phyloP scores from a whole-genome alignment of 2,113 vertebrate species.

The Ailurus styani region DNA sequence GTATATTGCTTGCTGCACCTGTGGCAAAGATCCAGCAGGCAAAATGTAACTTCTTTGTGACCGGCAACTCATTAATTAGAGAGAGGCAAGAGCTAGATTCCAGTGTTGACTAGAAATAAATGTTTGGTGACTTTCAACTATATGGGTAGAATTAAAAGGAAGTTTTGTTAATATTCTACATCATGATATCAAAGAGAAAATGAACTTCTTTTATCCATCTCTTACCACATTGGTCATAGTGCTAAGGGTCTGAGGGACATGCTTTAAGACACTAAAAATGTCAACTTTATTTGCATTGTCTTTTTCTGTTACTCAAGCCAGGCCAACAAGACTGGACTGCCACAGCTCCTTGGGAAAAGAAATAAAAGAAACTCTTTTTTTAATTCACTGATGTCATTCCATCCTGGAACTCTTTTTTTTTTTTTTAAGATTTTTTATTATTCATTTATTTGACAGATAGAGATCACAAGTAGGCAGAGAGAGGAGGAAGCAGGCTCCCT shows the following conservation, averaged over 20 bases:
- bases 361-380: neutral
- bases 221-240: neutral
- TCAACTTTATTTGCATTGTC: neutral
- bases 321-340: slow-evolving; percentile 21
- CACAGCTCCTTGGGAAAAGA: slow-evolving; percentile 1
- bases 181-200: neutral
- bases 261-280: slow-evolving; percentile 21
- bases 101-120: neutral
- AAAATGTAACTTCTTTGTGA: neutral
- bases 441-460: too few species aligned
- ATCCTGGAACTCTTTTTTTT: slow-evolving; percentile 13
- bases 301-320: slow-evolving; percentile 6
- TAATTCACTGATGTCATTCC: slow-evolving; percentile 22
- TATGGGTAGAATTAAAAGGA: neutral
- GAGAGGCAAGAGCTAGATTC: neutral
- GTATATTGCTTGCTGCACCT: slow-evolving; percentile 1
- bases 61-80: neutral
- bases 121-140: neutral
- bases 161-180: neutral
- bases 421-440: too few species aligned
- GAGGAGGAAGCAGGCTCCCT: too few species aligned
- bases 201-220: neutral
- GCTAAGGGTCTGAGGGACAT: neutral
- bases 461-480: too few species aligned
- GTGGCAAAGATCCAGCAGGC: neutral